These are phyloP conservation scores for Stenodema calcarata DNA, from an alignment of 2,888 invertebrate genomes.

Conservation along the genomic window DNA sequence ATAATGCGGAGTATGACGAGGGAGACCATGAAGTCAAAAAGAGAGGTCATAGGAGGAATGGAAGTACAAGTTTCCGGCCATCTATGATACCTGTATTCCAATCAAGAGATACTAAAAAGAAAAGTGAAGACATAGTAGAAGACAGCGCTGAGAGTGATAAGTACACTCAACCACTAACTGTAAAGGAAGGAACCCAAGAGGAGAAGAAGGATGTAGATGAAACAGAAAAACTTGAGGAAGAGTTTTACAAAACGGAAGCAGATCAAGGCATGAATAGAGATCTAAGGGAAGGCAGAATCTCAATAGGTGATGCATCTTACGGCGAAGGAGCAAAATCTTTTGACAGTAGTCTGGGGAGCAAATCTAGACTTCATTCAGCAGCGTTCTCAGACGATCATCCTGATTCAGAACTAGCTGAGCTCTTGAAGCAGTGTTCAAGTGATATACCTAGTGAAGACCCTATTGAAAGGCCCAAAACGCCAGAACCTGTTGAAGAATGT, in stretches of 20 bases:
- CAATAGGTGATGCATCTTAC: constrained; percentile 59
- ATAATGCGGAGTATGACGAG: constrained; percentile 63
- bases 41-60: constrained; percentile 66
- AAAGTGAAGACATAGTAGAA: constrained; percentile 55
- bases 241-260: constrained; percentile 63
- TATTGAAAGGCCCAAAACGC: constrained; percentile 66
- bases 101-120: constrained; percentile 56
- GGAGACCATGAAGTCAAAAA: constrained; percentile 60
- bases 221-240: constrained; percentile 60
- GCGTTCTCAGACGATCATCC: constrained; percentile 62
- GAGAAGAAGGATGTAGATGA: constrained; percentile 64
- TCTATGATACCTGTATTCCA: constrained; percentile 56
- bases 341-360: constrained; percentile 25
- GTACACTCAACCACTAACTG: constrained; percentile 60
- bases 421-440: constrained; percentile 61
- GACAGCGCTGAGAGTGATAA: constrained; percentile 62
- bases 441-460: constrained; percentile 62
- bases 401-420: constrained; percentile 62
- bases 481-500: constrained; percentile 63
- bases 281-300: constrained; percentile 61
- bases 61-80: constrained; percentile 64
- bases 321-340: constrained; percentile 17
- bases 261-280: constrained; percentile 63
- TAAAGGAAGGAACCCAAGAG: constrained; percentile 63
- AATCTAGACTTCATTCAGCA: constrained; percentile 60